A percentile compares a stretch with the other conserved stretches of the same genome.
Evolutionary conservation across 2,888 invertebrate genomes (phyloP).

Genomic region (Tinea pellionella): DNA sequence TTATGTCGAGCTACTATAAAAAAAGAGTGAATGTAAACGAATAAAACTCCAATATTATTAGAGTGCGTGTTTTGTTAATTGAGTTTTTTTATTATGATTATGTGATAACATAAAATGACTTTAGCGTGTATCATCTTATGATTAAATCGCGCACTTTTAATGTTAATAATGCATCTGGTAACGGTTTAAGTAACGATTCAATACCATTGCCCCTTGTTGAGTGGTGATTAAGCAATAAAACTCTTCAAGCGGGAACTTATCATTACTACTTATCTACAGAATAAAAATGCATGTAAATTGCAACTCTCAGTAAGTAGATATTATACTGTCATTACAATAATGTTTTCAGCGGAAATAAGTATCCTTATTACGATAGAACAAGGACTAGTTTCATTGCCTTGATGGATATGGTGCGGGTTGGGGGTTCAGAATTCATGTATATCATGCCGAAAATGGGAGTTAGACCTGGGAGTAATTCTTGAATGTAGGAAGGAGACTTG

Average conservation of each 20-base stretch:
- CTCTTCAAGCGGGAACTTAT: constrained; percentile 36
- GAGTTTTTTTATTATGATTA: constrained; percentile 3
- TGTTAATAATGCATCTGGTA: neutral
- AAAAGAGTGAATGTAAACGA: too few species aligned
- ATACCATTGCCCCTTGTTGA: constrained; percentile 6
- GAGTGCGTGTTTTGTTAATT: constrained; percentile 1
- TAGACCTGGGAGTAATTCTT: too few species aligned
- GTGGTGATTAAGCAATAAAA: constrained; percentile 26
- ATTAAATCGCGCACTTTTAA: constrained; percentile 5
- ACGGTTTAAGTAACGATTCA: neutral
- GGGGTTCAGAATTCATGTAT: too few species aligned
- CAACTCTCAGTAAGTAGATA: neutral
- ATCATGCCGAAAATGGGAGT: too few species aligned
- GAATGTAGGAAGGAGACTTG: too few species aligned
- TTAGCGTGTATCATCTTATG: neutral
- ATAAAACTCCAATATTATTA: neutral
- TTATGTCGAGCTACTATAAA: too few species aligned
- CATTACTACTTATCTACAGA: constrained; percentile 20
- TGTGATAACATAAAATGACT: constrained; percentile 2
- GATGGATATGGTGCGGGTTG: too few species aligned
- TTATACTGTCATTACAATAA: neutral
- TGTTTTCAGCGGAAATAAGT: neutral
- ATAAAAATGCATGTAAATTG: neutral
- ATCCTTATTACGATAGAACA: neutral
- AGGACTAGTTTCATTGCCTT: too few species aligned